A percentile compares a stretch with the other conserved stretches of the same genome.
Evolutionary conservation across 2,113 vertebrate species (phyloP).

Genomic region (Thalassarche chlororhynchos): DNA sequence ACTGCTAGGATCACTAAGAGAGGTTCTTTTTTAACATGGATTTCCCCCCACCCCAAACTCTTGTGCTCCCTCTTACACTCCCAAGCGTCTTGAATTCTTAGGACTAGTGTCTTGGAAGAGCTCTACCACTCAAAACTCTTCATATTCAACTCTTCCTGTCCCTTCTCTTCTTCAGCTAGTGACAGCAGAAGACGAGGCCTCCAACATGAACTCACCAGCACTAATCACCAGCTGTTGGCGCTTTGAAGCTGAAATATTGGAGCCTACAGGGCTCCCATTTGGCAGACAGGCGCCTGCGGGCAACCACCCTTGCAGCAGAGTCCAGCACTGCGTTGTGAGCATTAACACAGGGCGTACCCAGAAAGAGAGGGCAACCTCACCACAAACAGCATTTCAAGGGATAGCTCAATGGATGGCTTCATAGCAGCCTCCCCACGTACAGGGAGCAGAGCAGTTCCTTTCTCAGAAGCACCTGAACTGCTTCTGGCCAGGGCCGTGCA

Average conservation of each 20-base stretch:
- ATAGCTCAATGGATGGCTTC: background rate
- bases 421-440: accelerated
- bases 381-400: background rate
- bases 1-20: slow-evolving; percentile 70
- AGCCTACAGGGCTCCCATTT: background rate
- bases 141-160: background rate
- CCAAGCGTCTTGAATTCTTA: background rate
- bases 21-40: slow-evolving; percentile 60
- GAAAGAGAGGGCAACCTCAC: background rate
- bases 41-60: background rate
- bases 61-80: background rate
- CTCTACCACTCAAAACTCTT: background rate
- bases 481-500: background rate
- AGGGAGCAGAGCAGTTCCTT: background rate
- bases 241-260: background rate
- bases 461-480: background rate
- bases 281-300: background rate
- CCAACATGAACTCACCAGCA: background rate
- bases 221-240: background rate
- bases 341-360: background rate
- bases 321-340: background rate
- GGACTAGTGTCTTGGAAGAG: background rate
- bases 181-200: background rate
- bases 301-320: background rate
- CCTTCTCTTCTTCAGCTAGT: background rate